Base-by-base conservation (phyloP, 23 tunicate species). In the Trididemnum clinides region DNA sequence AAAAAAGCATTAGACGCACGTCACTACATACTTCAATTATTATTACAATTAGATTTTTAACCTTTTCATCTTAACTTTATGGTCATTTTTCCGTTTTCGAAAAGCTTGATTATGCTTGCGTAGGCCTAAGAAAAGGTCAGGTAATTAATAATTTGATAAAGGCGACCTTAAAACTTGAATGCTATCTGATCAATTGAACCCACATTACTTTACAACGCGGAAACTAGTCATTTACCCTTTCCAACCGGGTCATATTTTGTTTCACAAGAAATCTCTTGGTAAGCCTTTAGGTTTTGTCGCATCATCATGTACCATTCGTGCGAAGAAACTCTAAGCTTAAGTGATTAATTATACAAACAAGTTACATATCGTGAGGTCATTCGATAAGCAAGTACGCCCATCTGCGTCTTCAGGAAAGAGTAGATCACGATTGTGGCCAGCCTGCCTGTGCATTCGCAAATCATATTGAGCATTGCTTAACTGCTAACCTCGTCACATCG, bases 311-410 rank as follows among this genome's bases (percentile, higher is more conserved):
- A 32, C 18, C 31, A 32, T 66, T 66, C 75, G 75, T 66, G 75
- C 75, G 75, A 66, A 66, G 75, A 10, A 6, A 29, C 22, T 32
- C 2, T 15, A 6, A 4, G 10, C 5, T 31, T 20, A 5, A 23
- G 22, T 66, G 75, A 66, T 66, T 66, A 66, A 66, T 66, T 66
- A 20, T 6, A 31, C 30, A 66, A 32, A 37, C 75, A 37, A 66
- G 75, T 23, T 5, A 4, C 36, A 32, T 29, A 28, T 66, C 75
- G 75, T 66, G 75, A 66, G 75, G 37, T 30, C 37, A 29, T 19
- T 32, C 75, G 75, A 29, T 66, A 66, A 29, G 75, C 75, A 66
- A 66, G 75, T 29, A 66, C 75, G 75, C 75, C 10, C 37, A 30
- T 36, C n/a, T 66, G 22, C 75, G 75, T 66, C 37, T 28, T 10